These are phyloP conservation scores for Chymomyza procnemis DNA, from an alignment of 2,888 invertebrate species.

Conservation along the genomic window DNA sequence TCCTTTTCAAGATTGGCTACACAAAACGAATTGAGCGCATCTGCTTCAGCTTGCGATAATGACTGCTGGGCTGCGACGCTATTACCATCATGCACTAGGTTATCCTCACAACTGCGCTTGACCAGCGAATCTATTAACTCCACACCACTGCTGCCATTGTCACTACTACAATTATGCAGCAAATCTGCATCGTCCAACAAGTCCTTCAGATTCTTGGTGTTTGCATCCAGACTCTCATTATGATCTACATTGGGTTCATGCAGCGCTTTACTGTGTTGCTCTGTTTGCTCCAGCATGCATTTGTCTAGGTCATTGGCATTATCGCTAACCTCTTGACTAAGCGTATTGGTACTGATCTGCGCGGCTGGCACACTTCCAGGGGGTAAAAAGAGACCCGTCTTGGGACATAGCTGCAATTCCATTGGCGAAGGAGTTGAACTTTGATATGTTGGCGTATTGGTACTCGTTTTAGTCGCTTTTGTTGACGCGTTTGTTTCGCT, in stretches of 20 bases:
- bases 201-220: slow-evolving; percentile 77
- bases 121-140: slow-evolving; percentile 82
- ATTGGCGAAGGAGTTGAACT: slow-evolving; percentile 51
- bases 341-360: not conserved
- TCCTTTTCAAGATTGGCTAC: slow-evolving; percentile 80
- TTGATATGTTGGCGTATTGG: slow-evolving; percentile 62
- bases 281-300: not conserved
- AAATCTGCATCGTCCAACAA: slow-evolving; percentile 76
- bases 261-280: not conserved
- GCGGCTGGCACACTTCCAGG: slow-evolving; percentile 27
- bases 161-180: slow-evolving; percentile 74
- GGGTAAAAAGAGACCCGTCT: slow-evolving; percentile 74
- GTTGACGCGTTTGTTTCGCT: slow-evolving; percentile 60
- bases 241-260: not conserved
- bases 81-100: slow-evolving; percentile 78
- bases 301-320: slow-evolving; percentile 9
- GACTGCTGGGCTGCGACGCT: slow-evolving; percentile 7
- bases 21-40: slow-evolving; percentile 49
- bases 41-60: slow-evolving; percentile 23
- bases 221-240: slow-evolving; percentile 63
- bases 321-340: not conserved
- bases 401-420: slow-evolving; percentile 73
- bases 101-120: slow-evolving; percentile 82
- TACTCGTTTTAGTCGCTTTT: slow-evolving; percentile 52
- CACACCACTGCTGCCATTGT: slow-evolving; percentile 78